phyloP scores from a whole-genome alignment of 1,140 invertebrate species.

The Euschistus heros region DNA sequence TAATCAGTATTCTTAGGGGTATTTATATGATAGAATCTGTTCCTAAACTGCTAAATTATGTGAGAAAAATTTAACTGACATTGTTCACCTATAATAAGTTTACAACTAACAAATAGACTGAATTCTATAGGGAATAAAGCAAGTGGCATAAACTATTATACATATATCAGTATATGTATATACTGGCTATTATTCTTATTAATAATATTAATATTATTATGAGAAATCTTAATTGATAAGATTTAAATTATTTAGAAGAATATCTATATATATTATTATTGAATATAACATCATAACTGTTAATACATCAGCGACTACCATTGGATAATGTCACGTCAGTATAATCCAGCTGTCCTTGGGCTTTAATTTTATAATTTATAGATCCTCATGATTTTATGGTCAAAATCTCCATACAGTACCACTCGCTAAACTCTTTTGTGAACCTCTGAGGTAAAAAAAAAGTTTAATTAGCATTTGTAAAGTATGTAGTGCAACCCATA shows the following conservation, averaged over 20 bases:
- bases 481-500: too few relatives aligned
- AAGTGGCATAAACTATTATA: slow-evolving; percentile 23
- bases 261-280: slow-evolving; percentile 21
- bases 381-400: background rate
- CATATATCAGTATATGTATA: slow-evolving; percentile 17
- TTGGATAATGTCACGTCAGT: background rate
- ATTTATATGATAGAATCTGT: slow-evolving; percentile 11
- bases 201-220: slow-evolving; percentile 18
- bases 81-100: slow-evolving; percentile 10
- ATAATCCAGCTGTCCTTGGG: slow-evolving; percentile 5
- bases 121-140: slow-evolving; percentile 24
- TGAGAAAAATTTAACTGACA: slow-evolving; percentile 13
- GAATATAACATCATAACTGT: slow-evolving; percentile 12
- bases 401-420: background rate
- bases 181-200: slow-evolving; percentile 19
- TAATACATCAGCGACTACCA: background rate
- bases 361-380: background rate
- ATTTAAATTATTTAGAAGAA: slow-evolving; percentile 22
- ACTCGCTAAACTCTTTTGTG: slow-evolving; percentile 3
- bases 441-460: background rate
- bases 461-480: background rate
- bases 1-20: background rate
- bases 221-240: slow-evolving; percentile 25
- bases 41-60: slow-evolving; percentile 10
- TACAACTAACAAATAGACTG: slow-evolving; percentile 19